A percentile compares a stretch with the other conserved stretches of the same genome.
These are phyloP conservation scores for Holotrichia oblita DNA, from an alignment of 1,140 invertebrate species.

Conservation along the genomic window DNA sequence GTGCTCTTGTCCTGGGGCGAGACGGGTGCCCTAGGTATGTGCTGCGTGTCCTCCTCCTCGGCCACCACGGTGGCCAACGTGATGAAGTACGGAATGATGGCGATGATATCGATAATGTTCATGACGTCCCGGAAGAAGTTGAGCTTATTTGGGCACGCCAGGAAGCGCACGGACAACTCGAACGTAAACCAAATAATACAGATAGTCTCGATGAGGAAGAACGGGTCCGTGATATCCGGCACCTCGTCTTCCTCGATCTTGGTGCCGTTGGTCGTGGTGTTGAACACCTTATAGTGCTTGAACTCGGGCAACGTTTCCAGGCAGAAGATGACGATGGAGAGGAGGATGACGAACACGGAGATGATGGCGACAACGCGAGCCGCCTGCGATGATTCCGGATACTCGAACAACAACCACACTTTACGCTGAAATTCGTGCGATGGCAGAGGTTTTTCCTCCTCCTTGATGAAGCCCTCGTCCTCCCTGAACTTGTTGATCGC, in stretches of 20 bases:
- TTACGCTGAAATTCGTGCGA: constrained; percentile 96
- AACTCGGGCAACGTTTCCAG: constrained; percentile 99
- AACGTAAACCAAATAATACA: constrained; percentile 99
- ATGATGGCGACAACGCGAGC: constrained; percentile 99
- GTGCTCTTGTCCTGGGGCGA: constrained; percentile 92
- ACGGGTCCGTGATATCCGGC: constrained; percentile 95
- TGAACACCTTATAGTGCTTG: constrained; percentile 98
- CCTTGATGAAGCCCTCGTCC: constrained; percentile 96
- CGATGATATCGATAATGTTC: constrained; percentile 99
- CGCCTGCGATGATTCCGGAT: constrained; percentile 98
- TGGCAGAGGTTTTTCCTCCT: constrained; percentile 95
- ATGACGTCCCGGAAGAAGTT: constrained; percentile 99
- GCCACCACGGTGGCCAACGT: constrained; percentile 98
- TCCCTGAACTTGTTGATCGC: constrained; percentile 98
- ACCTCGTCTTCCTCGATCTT: constrained; percentile 93
- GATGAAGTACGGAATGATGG: constrained; percentile 99
- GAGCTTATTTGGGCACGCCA: constrained; percentile 97
- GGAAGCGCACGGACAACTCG: constrained; percentile 97
- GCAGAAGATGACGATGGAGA: constrained; percentile 99
- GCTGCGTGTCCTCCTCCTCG: constrained; percentile 88
- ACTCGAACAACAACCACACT: constrained; percentile 99
- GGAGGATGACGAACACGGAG: constrained; percentile 97
- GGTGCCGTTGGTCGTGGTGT: constrained; percentile 92
- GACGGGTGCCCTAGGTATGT: constrained; percentile 85
- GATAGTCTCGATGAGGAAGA: constrained; percentile 98